Conservation (phyloP, 2,113 vertebrate species). For the Trogon surrucura region DNA sequence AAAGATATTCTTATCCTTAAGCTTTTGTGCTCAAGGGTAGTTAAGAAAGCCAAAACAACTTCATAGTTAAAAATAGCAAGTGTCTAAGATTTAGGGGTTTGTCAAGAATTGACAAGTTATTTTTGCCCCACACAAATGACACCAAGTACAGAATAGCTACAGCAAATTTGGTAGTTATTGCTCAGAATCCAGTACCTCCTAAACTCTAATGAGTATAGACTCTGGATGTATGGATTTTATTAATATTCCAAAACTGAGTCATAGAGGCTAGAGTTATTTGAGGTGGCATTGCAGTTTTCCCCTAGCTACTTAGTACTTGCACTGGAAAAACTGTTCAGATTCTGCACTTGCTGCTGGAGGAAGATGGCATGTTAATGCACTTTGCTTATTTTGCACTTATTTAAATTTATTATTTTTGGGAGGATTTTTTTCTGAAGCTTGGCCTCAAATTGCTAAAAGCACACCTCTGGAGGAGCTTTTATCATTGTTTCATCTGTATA, state of each 20-base stretch:
- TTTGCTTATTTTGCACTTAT: constrained; percentile 38
- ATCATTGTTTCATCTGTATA: not conserved
- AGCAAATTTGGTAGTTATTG: not conserved
- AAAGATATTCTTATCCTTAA: not conserved
- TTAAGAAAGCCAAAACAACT: not conserved
- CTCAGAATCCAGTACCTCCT: not conserved
- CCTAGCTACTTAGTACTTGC: not conserved
- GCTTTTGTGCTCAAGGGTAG: not conserved
- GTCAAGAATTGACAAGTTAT: not conserved
- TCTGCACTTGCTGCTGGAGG: not conserved
- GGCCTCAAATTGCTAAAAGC: not conserved
- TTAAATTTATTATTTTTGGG: constrained; percentile 46
- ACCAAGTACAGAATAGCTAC: not conserved
- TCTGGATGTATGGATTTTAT: constrained; percentile 18
- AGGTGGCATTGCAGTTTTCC: constrained; percentile 6
- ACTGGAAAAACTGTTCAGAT: not conserved
- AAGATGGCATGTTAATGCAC: constrained; percentile 34
- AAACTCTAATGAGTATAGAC: not conserved
- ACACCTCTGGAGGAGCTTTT: constrained; percentile 21
- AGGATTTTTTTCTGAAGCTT: not conserved
- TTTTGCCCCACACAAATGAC: not conserved
- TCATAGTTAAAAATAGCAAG: not conserved
- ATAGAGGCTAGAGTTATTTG: constrained; percentile 34
- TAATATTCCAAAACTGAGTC: constrained; percentile 38
- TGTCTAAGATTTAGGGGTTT: not conserved